These are phyloP conservation scores for Epinotia demarniana DNA, from an alignment of 2,888 invertebrate genomes.

Conservation along the genomic window DNA sequence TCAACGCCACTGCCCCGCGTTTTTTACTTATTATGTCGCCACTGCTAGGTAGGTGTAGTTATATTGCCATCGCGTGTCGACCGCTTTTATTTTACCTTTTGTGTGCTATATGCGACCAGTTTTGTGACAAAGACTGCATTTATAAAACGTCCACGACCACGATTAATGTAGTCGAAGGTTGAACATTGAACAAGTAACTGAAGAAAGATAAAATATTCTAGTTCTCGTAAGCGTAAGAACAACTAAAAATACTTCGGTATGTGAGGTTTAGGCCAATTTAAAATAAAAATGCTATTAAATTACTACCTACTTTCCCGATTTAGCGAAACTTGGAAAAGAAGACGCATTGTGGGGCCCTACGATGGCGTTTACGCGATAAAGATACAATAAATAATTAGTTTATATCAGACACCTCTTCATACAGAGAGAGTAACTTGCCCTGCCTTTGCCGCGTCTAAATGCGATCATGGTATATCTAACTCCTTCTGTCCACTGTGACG, in stretches of 20 bases:
- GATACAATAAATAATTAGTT: no score
- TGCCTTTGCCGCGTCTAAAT: background rate
- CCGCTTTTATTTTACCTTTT: constrained; percentile 42
- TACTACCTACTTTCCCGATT: background rate
- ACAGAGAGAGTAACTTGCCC: background rate
- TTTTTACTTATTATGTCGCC: constrained; percentile 58
- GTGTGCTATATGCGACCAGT: constrained; percentile 45
- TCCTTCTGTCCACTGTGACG: background rate
- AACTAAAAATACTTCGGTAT: background rate
- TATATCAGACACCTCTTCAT: no score
- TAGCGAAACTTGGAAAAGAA: background rate
- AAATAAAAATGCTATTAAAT: background rate
- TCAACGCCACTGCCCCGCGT: constrained; percentile 61
- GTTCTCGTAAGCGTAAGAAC: background rate
- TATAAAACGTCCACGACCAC: constrained; percentile 1
- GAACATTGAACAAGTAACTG: background rate
- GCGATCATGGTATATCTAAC: background rate
- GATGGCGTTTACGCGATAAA: no score
- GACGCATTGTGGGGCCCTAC: no score
- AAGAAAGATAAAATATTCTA: background rate
- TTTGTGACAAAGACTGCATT: constrained; percentile 33
- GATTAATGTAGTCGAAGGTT: constrained; percentile 11
- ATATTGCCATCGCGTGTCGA: constrained; percentile 37
- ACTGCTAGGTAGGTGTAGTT: constrained; percentile 44
- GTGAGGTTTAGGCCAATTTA: background rate